Conservation (phyloP, 2,797 vertebrate species). For the Acanthis flammea region DNA sequence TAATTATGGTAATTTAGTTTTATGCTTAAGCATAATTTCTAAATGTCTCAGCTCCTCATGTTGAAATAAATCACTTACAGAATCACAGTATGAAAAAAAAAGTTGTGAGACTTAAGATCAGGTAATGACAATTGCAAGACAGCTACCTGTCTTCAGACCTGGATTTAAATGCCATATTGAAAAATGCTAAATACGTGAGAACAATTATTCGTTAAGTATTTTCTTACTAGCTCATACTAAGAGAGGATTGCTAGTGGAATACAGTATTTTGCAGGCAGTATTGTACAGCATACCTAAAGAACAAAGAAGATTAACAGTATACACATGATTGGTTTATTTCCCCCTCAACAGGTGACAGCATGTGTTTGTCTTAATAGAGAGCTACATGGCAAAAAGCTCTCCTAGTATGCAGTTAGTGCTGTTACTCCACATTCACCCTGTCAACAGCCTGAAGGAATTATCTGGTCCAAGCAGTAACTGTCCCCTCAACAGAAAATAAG, state of each 20-base stretch:
- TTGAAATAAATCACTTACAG: not conserved
- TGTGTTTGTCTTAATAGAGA: not conserved
- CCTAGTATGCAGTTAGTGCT: not conserved
- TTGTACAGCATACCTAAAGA: not conserved
- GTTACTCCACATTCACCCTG: not conserved
- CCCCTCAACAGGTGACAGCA: not conserved
- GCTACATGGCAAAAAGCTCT: accelerated
- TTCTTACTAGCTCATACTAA: not conserved
- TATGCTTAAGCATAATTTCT: not conserved
- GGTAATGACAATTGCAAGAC: not conserved
- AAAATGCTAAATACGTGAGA: not conserved
- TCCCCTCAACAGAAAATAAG: not conserved
- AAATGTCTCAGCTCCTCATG: not conserved
- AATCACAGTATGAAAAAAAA: not conserved
- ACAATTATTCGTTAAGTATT: not conserved
- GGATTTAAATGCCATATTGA: not conserved
- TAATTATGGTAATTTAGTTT: not conserved
- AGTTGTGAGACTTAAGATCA: not conserved
- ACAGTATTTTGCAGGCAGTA: not conserved
- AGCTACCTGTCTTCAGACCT: not conserved
- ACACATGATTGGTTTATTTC: not conserved
- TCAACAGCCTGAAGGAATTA: not conserved
- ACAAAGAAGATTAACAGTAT: not conserved
- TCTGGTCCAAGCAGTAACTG: accelerated
- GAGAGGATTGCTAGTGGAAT: not conserved